These are phyloP conservation scores for Schizaphis graminum DNA, from an alignment of 2,888 invertebrate species.

Conservation along the genomic window DNA sequence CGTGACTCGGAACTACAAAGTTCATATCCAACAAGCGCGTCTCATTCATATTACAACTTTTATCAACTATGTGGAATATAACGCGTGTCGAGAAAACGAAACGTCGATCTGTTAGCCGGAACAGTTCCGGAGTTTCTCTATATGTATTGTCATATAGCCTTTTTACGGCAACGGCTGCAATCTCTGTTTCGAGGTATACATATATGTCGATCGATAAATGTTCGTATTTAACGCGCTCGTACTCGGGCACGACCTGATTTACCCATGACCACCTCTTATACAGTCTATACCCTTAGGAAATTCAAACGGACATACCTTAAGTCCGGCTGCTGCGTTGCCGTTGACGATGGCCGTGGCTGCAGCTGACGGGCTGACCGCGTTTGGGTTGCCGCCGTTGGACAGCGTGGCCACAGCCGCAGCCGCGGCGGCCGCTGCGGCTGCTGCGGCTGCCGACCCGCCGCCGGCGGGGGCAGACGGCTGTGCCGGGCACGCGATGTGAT, in stretches of 20 bases:
- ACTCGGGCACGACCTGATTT: background rate
- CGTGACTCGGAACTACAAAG: background rate
- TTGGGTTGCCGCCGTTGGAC: slow-evolving; percentile 44
- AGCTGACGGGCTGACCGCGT: slow-evolving; percentile 41
- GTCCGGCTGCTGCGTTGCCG: slow-evolving; percentile 40
- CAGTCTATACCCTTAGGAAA: background rate
- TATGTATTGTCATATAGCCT: background rate
- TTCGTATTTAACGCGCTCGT: background rate
- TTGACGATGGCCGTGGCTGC: slow-evolving; percentile 39
- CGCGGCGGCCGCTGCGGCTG: slow-evolving; percentile 49
- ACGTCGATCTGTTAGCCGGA: background rate
- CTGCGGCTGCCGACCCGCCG: slow-evolving; percentile 37
- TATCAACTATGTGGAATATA: background rate
- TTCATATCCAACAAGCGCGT: background rate
- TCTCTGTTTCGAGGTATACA: no score
- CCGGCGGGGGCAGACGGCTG: slow-evolving; percentile 11
- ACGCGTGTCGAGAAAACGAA: background rate
- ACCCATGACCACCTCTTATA: background rate
- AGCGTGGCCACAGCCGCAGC: slow-evolving; percentile 50
- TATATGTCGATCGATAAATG: no score
- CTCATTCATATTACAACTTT: background rate
- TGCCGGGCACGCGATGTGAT: slow-evolving; percentile 47
- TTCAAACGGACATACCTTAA: slow-evolving; percentile 34
- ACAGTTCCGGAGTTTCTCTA: background rate
- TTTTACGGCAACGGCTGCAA: background rate